Base-by-base conservation (phyloP, 2,888 invertebrate species). In the Hetaerina titia region DNA sequence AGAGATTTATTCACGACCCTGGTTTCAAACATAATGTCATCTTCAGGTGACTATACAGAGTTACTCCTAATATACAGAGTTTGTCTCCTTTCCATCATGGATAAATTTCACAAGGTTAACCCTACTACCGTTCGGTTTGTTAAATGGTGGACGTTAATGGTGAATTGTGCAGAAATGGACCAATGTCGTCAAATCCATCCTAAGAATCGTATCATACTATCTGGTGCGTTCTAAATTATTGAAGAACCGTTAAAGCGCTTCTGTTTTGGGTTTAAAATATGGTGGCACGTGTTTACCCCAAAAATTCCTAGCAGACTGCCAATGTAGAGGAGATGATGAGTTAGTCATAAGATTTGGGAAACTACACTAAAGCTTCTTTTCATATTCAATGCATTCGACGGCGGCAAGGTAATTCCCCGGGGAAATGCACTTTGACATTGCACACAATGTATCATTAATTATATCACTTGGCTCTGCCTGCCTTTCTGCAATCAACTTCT, bases 271-370 rank as follows among this genome's bases (percentile, higher is more conserved):
- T 31, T 81, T 31, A 31, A 81, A 81, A 31, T 31, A 31, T 15
- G 31, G 81, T 8, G 31, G 25, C 81, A 31, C 19, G 25, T 81
- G 81, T 31, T 81, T 81, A 81, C 81, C 6, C 81, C 81, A 0
- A 13, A 81, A 81, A 81, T 81, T 81, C 31, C 81, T 25, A 81
- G 81, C 13, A 31, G 81, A 22, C 81, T 81, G 81, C 69, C 69
- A n/a, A 69, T 69, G 69, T 69, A n/a, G 25, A 13, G 81, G 8
- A 13, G 81, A 31, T 31, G 81, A 81, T 81, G 25, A 81, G 81
- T 81, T 81, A 81, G 31, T 81, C 81, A 81, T 81, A 31, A 31
- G 81, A 81, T 81, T 81, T 31, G 81, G 81, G 81, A 81, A 31
- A 31, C 31, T 11, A 31, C 25, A 31, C 11, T 9, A 31, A 2